Evolutionary conservation across 2,888 invertebrate genomes (phyloP).

Genomic region (Aphodius sticticus): DNA sequence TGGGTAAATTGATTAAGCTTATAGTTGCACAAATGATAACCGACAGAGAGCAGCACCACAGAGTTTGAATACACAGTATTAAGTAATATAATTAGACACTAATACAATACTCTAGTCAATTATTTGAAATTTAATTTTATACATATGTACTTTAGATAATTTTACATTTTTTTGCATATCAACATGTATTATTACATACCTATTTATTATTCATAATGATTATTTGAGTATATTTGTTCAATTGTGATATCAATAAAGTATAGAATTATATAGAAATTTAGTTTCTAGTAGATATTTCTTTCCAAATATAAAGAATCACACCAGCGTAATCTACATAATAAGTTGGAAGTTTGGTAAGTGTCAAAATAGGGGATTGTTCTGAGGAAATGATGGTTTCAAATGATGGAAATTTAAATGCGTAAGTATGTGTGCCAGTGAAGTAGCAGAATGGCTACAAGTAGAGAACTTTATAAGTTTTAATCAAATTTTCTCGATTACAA

Average conservation of each 20-base stretch:
- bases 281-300: too few relatives aligned
- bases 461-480: too few relatives aligned
- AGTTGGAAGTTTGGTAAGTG: too few relatives aligned
- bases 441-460: too few relatives aligned
- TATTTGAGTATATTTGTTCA: conserved; percentile 7
- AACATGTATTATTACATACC: conserved; percentile 8
- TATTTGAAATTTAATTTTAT: conserved; percentile 24
- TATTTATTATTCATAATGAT: conserved; percentile 16
- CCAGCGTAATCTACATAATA: too few relatives aligned
- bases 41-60: neutral
- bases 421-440: too few relatives aligned
- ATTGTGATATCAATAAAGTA: conserved; percentile 32
- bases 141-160: conserved; percentile 17
- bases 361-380: too few relatives aligned
- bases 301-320: too few relatives aligned
- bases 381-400: too few relatives aligned
- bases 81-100: conserved; percentile 20
- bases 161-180: conserved; percentile 5
- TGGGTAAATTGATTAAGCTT: neutral
- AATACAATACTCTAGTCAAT: conserved; percentile 33
- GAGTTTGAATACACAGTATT: conserved; percentile 23
- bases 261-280: conserved; percentile 9
- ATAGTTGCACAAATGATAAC: conserved; percentile 8
- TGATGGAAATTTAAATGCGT: too few relatives aligned
- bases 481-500: too few relatives aligned